Percentiles rank a stretch among this genome's conserved stretches.
phyloP scores from a whole-genome alignment of 2,888 invertebrate genomes.

The Aphodius granarius region DNA sequence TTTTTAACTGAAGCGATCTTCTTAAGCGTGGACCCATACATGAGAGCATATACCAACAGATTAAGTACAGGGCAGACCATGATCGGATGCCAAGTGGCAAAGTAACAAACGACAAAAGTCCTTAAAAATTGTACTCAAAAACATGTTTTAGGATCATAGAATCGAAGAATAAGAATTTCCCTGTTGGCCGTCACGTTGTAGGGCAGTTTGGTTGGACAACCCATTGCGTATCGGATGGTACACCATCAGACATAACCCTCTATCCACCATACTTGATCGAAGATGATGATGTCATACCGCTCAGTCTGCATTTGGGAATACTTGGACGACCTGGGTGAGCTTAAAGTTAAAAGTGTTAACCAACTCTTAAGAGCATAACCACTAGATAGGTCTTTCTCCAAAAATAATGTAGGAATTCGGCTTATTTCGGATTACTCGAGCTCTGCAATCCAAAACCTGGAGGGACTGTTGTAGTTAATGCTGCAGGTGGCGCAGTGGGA shows the following conservation, averaged over 20 bases:
- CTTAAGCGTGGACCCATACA: slow-evolving; percentile 74
- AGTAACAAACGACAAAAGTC: slow-evolving; percentile 52
- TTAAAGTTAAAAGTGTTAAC: background rate
- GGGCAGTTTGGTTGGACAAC: slow-evolving; percentile 72
- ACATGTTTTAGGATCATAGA: slow-evolving; percentile 65
- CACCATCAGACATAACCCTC: slow-evolving; percentile 54
- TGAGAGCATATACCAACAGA: slow-evolving; percentile 62
- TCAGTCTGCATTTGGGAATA: slow-evolving; percentile 64
- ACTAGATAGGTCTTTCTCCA: background rate
- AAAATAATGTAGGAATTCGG: slow-evolving; percentile 61
- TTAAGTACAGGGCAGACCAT: slow-evolving; percentile 62
- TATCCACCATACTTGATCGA: slow-evolving; percentile 54
- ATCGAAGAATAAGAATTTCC: slow-evolving; percentile 66
- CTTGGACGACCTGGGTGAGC: slow-evolving; percentile 71
- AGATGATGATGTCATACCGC: slow-evolving; percentile 60
- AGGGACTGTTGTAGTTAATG: slow-evolving; percentile 72
- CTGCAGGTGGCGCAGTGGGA: slow-evolving; percentile 82
- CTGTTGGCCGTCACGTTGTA: slow-evolving; percentile 65
- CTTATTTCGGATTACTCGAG: slow-evolving; percentile 74
- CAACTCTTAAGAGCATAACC: too few species aligned
- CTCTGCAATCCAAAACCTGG: slow-evolving; percentile 71
- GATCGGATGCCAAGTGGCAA: slow-evolving; percentile 72
- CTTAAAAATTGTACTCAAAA: too few species aligned
- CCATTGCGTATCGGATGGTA: slow-evolving; percentile 63
- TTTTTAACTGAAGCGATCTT: slow-evolving; percentile 68